Conservation (phyloP, 2,888 invertebrate species). For the Nudaria mundana region DNA sequence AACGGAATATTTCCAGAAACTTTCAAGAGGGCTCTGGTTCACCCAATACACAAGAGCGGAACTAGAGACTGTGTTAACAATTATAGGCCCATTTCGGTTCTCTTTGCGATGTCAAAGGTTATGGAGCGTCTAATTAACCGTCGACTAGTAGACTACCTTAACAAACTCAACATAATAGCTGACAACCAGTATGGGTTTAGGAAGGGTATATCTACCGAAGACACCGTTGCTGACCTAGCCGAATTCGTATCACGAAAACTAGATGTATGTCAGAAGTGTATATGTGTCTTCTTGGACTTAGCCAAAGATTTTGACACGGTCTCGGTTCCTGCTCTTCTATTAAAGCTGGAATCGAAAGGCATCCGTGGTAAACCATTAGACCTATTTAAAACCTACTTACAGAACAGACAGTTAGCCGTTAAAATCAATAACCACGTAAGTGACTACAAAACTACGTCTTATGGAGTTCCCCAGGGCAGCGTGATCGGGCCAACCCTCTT, state of each 20-base stretch:
- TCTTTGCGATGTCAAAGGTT: neutral
- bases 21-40: constrained; percentile 1
- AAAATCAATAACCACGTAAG: neutral
- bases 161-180: neutral
- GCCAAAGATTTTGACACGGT: neutral
- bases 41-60: neutral
- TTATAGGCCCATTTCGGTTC: neutral
- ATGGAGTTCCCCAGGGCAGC: neutral
- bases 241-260: neutral
- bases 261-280: neutral
- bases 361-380: neutral
- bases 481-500: neutral
- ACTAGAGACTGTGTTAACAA: neutral
- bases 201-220: neutral
- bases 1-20: constrained; percentile 6
- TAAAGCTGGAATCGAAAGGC: neutral
- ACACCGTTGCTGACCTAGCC: neutral
- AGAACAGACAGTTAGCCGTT: neutral
- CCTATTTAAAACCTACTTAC: neutral
- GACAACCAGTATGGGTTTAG: neutral
- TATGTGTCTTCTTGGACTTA: neutral
- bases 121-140: neutral
- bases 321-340: neutral
- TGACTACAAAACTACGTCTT: neutral
- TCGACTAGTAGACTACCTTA: neutral